Conservation (phyloP, 1,140 invertebrate genomes). For the Musca vetustissima region DNA sequence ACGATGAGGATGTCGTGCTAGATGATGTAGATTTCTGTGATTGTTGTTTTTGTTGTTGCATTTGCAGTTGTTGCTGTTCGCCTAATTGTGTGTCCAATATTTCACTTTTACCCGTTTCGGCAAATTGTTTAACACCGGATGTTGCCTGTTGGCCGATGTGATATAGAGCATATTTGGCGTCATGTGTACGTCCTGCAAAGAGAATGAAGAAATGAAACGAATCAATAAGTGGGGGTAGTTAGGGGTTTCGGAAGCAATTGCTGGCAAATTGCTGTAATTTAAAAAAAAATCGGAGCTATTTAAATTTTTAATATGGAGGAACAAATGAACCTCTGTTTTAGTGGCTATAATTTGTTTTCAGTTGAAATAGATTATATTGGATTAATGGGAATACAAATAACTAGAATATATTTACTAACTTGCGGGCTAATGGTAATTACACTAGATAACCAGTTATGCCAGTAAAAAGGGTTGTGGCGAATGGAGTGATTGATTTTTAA, state of each 20-base stretch:
- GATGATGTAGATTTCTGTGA: conserved; percentile 4
- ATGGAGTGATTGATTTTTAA: no score
- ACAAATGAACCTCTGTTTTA: no score
- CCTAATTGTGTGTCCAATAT: conserved; percentile 65
- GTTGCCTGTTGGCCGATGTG: conserved; percentile 74
- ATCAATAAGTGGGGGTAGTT: neutral
- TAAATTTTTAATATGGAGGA: no score
- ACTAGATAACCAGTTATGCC: no score
- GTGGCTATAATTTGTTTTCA: no score
- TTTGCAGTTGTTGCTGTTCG: conserved; percentile 52
- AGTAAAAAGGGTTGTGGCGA: no score
- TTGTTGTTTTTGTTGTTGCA: conserved; percentile 24
- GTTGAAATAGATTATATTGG: no score
- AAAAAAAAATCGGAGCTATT: neutral
- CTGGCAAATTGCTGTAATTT: neutral
- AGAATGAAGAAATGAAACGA: neutral
- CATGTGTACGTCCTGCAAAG: conserved; percentile 78
- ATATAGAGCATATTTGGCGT: conserved; percentile 77
- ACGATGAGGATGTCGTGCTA: conserved; percentile 4
- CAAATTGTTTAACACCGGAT: conserved; percentile 75
- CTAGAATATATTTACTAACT: no score
- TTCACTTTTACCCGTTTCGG: conserved; percentile 76
- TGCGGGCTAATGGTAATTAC: no score
- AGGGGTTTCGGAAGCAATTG: no score
- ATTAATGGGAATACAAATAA: no score